Evolutionary conservation across 2,113 vertebrate species (phyloP).

Genomic region (Oncorhynchus nerka): DNA sequence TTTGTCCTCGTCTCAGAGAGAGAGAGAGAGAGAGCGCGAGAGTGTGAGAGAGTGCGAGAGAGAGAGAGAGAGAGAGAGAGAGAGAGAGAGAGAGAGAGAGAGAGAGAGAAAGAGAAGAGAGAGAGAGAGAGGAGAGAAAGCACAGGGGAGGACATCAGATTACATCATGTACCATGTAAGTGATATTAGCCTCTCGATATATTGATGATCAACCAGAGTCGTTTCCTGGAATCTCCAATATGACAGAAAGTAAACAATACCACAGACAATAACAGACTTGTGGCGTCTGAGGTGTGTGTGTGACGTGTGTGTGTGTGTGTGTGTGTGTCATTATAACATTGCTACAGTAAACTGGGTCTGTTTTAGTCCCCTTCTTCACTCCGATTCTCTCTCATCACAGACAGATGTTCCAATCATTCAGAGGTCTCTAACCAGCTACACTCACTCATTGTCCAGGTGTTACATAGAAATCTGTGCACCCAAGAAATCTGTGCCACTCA

Average conservation of each 20-base stretch:
- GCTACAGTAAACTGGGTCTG: not conserved
- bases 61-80: too few relatives aligned
- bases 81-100: too few relatives aligned
- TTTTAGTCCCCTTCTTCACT: not conserved
- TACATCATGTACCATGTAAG: not conserved
- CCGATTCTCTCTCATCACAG: not conserved
- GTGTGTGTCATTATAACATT: not conserved
- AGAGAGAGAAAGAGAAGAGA: too few relatives aligned
- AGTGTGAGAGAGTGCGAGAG: too few relatives aligned
- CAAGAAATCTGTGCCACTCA: too few relatives aligned
- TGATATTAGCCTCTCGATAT: not conserved
- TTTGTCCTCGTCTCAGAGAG: too few relatives aligned
- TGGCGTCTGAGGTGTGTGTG: not conserved
- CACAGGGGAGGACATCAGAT: not conserved
- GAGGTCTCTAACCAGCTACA: too few relatives aligned
- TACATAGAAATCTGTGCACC: too few relatives aligned
- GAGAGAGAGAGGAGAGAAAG: too few relatives aligned
- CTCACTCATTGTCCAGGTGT: too few relatives aligned
- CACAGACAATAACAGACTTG: not conserved
- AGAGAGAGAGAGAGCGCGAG: too few relatives aligned
- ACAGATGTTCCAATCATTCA: too few relatives aligned
- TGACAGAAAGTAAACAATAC: not conserved
- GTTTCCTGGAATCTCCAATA: not conserved
- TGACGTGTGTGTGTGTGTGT: conserved; percentile 1
- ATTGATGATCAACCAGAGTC: not conserved